phyloP scores from a whole-genome alignment of 2,113 vertebrate genomes.

The Naja naja region DNA sequence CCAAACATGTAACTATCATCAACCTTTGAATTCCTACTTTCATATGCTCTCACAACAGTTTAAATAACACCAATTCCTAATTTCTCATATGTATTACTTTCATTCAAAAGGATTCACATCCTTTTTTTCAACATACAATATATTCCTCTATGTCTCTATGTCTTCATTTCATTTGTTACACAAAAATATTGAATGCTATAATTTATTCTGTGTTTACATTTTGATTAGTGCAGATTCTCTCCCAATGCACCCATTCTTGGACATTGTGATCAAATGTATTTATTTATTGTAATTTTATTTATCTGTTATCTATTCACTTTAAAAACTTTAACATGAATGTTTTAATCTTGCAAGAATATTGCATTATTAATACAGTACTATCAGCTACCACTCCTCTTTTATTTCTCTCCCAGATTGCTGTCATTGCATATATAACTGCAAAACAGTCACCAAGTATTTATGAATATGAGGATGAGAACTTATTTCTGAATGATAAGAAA shows the following conservation, averaged over 20 bases:
- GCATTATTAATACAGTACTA: neutral
- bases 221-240: neutral
- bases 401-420: constrained; percentile 68
- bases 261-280: neutral
- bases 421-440: constrained; percentile 83
- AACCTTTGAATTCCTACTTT: neutral
- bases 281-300: neutral
- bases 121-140: neutral
- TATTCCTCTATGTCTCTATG: neutral
- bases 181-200: neutral
- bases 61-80: neutral
- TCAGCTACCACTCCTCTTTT: neutral
- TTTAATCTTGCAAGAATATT: neutral
- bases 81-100: neutral
- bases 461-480: constrained; percentile 78
- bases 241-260: neutral
- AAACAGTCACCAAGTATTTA: constrained; percentile 68
- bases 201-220: neutral
- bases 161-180: neutral
- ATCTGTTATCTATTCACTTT: neutral
- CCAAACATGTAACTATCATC: neutral
- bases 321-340: neutral
- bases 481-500: constrained; percentile 77
- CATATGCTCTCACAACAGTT: neutral
- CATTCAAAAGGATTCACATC: neutral